Percentiles rank a stretch among this genome's conserved stretches.
Evolutionary conservation across 1,140 invertebrate genomes (phyloP).

Genomic region (Drosophila malerkotliana): DNA sequence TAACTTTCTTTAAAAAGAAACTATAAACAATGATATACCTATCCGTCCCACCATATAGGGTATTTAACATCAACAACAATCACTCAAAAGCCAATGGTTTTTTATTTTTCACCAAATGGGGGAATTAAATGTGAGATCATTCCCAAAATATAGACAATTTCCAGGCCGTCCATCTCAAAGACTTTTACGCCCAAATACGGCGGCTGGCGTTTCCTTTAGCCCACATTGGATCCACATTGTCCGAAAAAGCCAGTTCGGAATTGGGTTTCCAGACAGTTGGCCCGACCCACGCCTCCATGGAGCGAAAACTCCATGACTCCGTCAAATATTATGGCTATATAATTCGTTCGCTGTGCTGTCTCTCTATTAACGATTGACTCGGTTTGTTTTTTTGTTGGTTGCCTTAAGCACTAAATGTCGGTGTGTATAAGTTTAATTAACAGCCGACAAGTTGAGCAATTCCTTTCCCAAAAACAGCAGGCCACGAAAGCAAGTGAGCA

Average conservation of each 20-base stretch:
- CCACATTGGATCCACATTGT: slow-evolving; percentile 52
- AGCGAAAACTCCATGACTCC: slow-evolving; percentile 35
- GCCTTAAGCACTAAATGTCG: slow-evolving; percentile 14
- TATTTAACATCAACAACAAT: slow-evolving; percentile 39
- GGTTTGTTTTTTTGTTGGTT: slow-evolving; percentile 4
- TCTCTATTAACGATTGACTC: slow-evolving; percentile 41
- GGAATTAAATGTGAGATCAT: slow-evolving; percentile 66
- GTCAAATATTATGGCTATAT: slow-evolving; percentile 17
- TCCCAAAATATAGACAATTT: slow-evolving; percentile 62
- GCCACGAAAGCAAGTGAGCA: slow-evolving; percentile 28
- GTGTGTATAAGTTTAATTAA: slow-evolving; percentile 68
- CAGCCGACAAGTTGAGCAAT: slow-evolving; percentile 58
- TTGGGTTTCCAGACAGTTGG: slow-evolving; percentile 67
- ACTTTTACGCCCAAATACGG: slow-evolving; percentile 77
- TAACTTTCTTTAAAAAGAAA: background rate
- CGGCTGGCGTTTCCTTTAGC: slow-evolving; percentile 69
- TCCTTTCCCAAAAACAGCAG: slow-evolving; percentile 34
- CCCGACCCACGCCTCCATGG: slow-evolving; percentile 27
- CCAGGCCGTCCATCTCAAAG: slow-evolving; percentile 42
- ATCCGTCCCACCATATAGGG: background rate
- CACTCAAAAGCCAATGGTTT: slow-evolving; percentile 33
- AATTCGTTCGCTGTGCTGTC: slow-evolving; percentile 33
- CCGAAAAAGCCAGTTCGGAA: slow-evolving; percentile 58
- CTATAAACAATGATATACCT: slow-evolving; percentile 3
- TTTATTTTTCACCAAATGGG: slow-evolving; percentile 32